Conservation (phyloP, 2,888 invertebrate genomes). For the Psylliodes chrysocephalus region DNA sequence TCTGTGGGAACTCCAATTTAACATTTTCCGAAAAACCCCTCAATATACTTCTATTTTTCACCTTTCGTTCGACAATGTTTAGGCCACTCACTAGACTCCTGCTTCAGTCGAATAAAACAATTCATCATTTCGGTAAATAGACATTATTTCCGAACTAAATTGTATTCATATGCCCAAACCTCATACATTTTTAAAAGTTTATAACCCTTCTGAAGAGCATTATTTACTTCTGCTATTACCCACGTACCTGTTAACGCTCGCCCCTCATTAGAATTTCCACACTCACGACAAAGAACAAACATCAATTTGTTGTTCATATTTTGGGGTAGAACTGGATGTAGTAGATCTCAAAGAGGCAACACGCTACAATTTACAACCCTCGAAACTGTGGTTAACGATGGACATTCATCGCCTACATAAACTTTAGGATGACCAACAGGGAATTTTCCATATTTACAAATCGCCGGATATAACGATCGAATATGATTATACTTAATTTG, state of each 20-base stretch:
- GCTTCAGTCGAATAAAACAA: constrained; percentile 53
- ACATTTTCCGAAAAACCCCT: constrained; percentile 47
- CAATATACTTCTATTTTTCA: constrained; percentile 43
- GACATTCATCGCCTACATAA: constrained; percentile 35
- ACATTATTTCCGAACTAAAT: constrained; percentile 46
- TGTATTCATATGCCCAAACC: constrained; percentile 28
- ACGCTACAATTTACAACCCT: constrained; percentile 44
- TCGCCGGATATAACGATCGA: constrained; percentile 44
- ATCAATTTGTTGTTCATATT: constrained; percentile 48
- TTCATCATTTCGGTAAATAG: constrained; percentile 56
- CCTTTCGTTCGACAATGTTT: constrained; percentile 39
- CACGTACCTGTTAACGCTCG: constrained; percentile 28
- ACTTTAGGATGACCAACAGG: constrained; percentile 52
- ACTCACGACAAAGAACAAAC: constrained; percentile 56
- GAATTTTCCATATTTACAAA: constrained; percentile 49
- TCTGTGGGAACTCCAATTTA: constrained; percentile 40
- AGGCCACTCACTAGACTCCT: constrained; percentile 51
- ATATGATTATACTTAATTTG: constrained; percentile 50
- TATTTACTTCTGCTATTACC: constrained; percentile 52
- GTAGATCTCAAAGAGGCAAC: constrained; percentile 41
- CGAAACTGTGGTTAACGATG: constrained; percentile 22
- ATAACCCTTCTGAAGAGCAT: constrained; percentile 55
- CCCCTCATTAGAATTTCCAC: constrained; percentile 49
- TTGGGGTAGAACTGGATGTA: constrained; percentile 42
- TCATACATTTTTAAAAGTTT: constrained; percentile 45